Conservation (phyloP, 1,140 invertebrate species). For the Drosophila subobscura region DNA sequence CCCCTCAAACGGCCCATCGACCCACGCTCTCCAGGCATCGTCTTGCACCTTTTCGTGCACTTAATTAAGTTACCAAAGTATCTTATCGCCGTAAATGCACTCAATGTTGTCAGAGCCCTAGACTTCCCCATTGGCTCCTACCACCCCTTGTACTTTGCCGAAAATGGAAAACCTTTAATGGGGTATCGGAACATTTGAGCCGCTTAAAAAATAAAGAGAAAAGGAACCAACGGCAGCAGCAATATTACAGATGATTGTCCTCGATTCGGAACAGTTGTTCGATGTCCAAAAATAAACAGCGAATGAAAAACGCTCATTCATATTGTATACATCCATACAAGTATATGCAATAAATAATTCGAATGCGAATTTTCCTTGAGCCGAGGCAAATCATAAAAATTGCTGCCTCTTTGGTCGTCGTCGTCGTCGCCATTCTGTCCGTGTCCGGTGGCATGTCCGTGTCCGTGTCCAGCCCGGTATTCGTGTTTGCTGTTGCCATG, state of each 20-base stretch:
- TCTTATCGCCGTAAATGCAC: conserved; percentile 71
- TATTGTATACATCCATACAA: conserved; percentile 42
- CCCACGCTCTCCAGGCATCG: background rate
- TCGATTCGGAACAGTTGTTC: conserved; percentile 6
- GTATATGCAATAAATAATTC: conserved; percentile 64
- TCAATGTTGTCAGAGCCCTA: conserved; percentile 8
- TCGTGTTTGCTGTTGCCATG: conserved; percentile 45
- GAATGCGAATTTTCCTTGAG: conserved; percentile 30
- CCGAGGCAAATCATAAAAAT: conserved; percentile 66
- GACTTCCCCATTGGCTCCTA: too few species aligned
- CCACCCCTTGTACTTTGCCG: too few species aligned
- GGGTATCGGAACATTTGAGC: conserved; percentile 30
- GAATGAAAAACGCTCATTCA: conserved; percentile 16
- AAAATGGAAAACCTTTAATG: conserved; percentile 51
- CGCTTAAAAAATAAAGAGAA: conserved; percentile 31
- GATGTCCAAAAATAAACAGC: conserved; percentile 40
- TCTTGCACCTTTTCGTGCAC: conserved; percentile 31
- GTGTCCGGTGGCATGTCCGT: too few species aligned
- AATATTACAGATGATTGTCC: too few species aligned
- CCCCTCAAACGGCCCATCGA: background rate
- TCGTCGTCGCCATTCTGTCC: too few species aligned
- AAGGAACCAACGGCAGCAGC: background rate
- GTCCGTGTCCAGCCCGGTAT: background rate
- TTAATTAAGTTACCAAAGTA: conserved; percentile 76
- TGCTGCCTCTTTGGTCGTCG: conserved; percentile 22